Conservation (phyloP, 2,797 vertebrate species). For the Clarias fuscus region DNA sequence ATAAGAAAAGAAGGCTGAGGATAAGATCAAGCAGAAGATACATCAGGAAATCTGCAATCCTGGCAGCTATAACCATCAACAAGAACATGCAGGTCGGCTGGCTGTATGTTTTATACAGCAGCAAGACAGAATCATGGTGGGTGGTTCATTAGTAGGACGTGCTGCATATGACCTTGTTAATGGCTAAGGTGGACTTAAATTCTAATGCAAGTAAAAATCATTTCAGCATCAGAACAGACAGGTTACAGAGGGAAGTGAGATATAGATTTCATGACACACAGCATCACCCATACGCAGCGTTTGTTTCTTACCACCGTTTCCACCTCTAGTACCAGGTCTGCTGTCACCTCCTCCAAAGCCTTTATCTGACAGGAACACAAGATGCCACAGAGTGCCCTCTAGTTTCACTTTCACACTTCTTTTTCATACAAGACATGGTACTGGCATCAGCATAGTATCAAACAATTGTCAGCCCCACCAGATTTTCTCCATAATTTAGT, state of each 20-base stretch:
- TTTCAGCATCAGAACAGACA: conserved; percentile 5
- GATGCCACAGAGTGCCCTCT: conserved; percentile 36
- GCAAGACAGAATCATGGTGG: conserved; percentile 17
- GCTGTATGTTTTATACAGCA: conserved; percentile 19
- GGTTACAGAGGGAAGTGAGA: conserved; percentile 13
- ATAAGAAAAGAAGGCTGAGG: not conserved
- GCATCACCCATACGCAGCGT: conserved; percentile 28
- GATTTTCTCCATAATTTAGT: too few relatives aligned
- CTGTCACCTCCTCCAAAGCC: conserved; percentile 54
- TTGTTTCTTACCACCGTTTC: conserved; percentile 58
- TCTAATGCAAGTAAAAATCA: conserved; percentile 6
- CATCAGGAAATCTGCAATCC: conserved; percentile 2
- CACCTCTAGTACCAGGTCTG: conserved; percentile 52
- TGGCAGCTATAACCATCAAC: conserved; percentile 8
- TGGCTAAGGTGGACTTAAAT: conserved; percentile 23
- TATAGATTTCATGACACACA: conserved; percentile 7
- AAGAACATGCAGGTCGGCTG: conserved; percentile 41
- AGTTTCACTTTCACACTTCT: not conserved
- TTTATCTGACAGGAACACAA: conserved; percentile 58
- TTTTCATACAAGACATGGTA: not conserved
- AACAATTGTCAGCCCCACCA: too few relatives aligned
- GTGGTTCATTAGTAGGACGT: conserved; percentile 31
- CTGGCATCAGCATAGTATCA: not conserved
- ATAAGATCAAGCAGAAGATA: conserved; percentile 17
- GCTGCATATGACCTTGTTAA: not conserved